Evolutionary conservation across 2,888 invertebrate genomes (phyloP), one percentile per base, ranked within the genome.

Genomic region (Pollenia amentaria): DNA sequence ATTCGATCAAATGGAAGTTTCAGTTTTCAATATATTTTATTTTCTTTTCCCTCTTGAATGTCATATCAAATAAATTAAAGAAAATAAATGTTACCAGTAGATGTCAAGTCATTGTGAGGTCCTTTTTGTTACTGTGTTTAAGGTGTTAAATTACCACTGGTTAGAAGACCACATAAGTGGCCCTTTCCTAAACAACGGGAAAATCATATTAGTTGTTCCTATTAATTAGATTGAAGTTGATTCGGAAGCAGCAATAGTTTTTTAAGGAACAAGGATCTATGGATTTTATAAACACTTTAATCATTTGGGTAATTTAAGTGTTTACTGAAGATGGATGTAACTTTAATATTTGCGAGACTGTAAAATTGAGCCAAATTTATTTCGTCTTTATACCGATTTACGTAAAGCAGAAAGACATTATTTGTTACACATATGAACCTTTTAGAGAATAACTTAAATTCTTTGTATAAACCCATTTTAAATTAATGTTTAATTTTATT

Each of bases 131-230:
- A 60, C 42, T 70, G 55, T 75, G 55, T 64, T 1, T 73, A 72
- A 84, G 84, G 87, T 87, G 80, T 84, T 84, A 77, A 46, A 64
- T 87, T 87, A 75, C 87, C 77, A 62, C 62, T 18, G 77, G 46
- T 77, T 60, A 60, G 75, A 73, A 73, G 80, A 84, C 87, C 87
- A 81, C 87, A 87, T 84, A 77, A 87, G 87, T 87, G 84, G 46
- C 29, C 62, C 42, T 46, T 55, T 60, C 21, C 11, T n/a, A 38
- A 62, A 48, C 21, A 60, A 67, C 16, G 57, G 16, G 29, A 60
- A 85, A 64, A 55, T 69, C 53, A 29, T 46, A 62, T 29, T 14
- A 42, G 16, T 44, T 60, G 11, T 3, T n/a, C n/a, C n/a, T n/a
- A 12, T 69, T 38, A 38, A 42, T 14, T 70, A 10, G 38, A 67